These are phyloP conservation scores for Cephalopachus bancanus DNA, from an alignment of 2,797 vertebrate genomes.

Conservation along the genomic window DNA sequence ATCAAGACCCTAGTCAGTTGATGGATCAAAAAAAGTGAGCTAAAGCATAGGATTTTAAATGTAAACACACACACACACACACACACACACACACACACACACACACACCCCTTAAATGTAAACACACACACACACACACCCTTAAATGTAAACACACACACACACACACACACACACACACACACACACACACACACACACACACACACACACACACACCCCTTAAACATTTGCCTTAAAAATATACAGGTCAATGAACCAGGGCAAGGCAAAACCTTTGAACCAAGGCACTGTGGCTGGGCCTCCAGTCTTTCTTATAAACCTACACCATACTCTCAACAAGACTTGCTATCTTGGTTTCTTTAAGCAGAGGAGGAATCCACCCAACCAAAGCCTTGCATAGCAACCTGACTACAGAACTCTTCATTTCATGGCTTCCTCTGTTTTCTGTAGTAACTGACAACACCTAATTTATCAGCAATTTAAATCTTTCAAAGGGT, in stretches of 20 bases:
- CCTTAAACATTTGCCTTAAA: slow-evolving; percentile 16
- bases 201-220: background rate
- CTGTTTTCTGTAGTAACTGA: background rate
- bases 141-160: background rate
- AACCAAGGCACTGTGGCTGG: background rate
- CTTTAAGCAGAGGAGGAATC: background rate
- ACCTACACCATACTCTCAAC: background rate
- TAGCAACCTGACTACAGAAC: background rate
- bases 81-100: too few species aligned
- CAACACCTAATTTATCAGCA: background rate
- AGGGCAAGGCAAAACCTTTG: background rate
- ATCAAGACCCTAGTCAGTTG: background rate
- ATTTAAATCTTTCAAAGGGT: background rate
- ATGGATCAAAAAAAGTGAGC: background rate
- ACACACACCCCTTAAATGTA: background rate
- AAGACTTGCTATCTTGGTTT: background rate
- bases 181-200: too few species aligned
- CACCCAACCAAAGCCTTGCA: background rate
- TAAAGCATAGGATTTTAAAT: background rate
- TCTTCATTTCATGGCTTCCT: background rate
- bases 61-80: too few species aligned
- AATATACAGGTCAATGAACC: background rate
- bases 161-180: too few species aligned
- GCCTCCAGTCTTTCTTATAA: background rate
- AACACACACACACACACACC: background rate